Evolutionary conservation across 2,888 invertebrate genomes (phyloP).

Genomic region (Cantharis lateralis): DNA sequence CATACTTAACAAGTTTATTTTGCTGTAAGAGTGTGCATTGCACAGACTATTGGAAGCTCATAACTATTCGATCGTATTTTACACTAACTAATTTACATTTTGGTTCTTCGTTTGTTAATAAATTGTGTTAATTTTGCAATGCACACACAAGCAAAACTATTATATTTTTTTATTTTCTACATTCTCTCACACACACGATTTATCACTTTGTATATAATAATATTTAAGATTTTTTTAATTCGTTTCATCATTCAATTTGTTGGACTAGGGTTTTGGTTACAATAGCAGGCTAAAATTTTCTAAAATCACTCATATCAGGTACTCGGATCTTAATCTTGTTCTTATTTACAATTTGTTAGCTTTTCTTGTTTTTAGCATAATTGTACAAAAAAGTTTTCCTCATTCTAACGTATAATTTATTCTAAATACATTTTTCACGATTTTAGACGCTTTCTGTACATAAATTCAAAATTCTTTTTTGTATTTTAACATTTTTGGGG

Average conservation of each 20-base stretch:
- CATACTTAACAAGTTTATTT: slow-evolving; percentile 24
- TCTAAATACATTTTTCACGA: background rate
- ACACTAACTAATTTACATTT: background rate
- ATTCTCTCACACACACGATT: slow-evolving; percentile 37
- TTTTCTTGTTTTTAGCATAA: slow-evolving; percentile 11
- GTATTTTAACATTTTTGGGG: background rate
- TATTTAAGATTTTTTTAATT: slow-evolving; percentile 32
- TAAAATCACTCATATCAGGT: slow-evolving; percentile 40
- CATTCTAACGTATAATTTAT: background rate
- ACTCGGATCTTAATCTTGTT: slow-evolving; percentile 30
- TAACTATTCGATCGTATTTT: background rate
- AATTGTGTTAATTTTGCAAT: background rate
- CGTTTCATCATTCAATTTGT: slow-evolving; percentile 34
- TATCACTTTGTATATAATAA: slow-evolving; percentile 34
- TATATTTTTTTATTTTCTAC: slow-evolving; percentile 21
- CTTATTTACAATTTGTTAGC: slow-evolving; percentile 26
- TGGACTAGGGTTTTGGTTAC: slow-evolving; percentile 41
- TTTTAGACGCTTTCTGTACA: background rate
- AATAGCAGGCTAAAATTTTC: slow-evolving; percentile 38
- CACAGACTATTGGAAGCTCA: slow-evolving; percentile 25
- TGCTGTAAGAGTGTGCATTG: slow-evolving; percentile 11
- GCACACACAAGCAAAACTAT: background rate
- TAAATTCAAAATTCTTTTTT: background rate
- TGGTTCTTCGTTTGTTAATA: slow-evolving; percentile 2
- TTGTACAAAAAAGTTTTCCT: slow-evolving; percentile 18